A percentile compares a stretch with the other conserved stretches of the same genome.
Conservation (phyloP, 2,888 invertebrate genomes). For the Boloria euphrosyne region DNA sequence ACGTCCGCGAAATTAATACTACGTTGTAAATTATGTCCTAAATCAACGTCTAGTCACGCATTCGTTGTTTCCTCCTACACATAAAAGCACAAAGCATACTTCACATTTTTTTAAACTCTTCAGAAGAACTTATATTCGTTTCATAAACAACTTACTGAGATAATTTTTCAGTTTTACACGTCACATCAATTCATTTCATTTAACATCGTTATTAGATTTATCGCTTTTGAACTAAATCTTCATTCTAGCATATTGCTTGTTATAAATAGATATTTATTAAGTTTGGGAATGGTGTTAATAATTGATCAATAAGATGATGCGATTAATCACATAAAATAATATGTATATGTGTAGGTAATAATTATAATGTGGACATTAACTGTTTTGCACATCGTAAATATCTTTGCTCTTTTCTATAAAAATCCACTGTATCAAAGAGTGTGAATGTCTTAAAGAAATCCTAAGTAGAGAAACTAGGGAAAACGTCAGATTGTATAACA, state of each 20-base stretch:
- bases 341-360: no score
- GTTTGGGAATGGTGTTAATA: no score
- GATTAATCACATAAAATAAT: no score
- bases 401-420: no score
- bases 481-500: no score
- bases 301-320: no score
- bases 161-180: background rate
- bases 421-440: no score
- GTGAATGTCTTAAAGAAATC: no score
- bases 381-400: no score
- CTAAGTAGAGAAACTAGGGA: no score
- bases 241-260: background rate
- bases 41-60: constrained; percentile 29
- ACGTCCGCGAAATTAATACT: constrained; percentile 35
- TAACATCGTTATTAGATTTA: background rate
- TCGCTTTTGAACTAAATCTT: background rate
- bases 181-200: background rate
- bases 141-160: constrained; percentile 16
- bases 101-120: constrained; percentile 30
- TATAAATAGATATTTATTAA: no score
- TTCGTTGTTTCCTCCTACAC: constrained; percentile 24
- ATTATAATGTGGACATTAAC: no score
- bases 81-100: constrained; percentile 32
- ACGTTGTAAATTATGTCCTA: constrained; percentile 30
- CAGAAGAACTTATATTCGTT: constrained; percentile 27